Evolutionary conservation across 2,797 vertebrate genomes (phyloP).

Genomic region (Potorous gilbertii): DNA sequence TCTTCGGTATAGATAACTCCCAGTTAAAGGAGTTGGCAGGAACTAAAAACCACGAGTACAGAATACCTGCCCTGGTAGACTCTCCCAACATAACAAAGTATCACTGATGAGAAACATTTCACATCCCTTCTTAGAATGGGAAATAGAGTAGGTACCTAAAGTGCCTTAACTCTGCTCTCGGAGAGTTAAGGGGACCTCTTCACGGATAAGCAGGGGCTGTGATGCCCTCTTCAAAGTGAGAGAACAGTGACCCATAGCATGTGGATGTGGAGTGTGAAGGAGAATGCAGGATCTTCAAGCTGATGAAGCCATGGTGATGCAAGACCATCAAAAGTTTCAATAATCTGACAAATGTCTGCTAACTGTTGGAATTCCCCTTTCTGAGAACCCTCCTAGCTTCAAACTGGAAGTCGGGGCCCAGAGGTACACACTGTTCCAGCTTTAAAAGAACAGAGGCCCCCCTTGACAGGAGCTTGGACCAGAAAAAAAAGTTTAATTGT

Average conservation of each 20-base stretch:
- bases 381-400: not conserved
- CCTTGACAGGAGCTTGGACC: not conserved
- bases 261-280: not conserved
- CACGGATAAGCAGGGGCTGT: not conserved
- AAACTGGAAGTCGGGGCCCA: not conserved
- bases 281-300: not conserved
- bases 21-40: fast-evolving
- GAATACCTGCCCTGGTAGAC: not conserved
- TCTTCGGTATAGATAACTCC: not conserved
- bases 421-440: not conserved
- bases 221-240: not conserved
- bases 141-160: not conserved
- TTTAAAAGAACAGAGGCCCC: not conserved
- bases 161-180: not conserved
- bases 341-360: not conserved
- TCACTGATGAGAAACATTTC: not conserved
- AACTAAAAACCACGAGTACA: not conserved
- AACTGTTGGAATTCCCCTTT: not conserved
- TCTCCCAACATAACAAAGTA: not conserved
- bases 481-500: not conserved
- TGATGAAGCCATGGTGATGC: not conserved
- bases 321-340: not conserved
- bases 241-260: not conserved
- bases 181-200: not conserved
- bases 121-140: not conserved